Conservation (phyloP, 2,888 invertebrate species). For the Ceratothoa steindachneri region DNA sequence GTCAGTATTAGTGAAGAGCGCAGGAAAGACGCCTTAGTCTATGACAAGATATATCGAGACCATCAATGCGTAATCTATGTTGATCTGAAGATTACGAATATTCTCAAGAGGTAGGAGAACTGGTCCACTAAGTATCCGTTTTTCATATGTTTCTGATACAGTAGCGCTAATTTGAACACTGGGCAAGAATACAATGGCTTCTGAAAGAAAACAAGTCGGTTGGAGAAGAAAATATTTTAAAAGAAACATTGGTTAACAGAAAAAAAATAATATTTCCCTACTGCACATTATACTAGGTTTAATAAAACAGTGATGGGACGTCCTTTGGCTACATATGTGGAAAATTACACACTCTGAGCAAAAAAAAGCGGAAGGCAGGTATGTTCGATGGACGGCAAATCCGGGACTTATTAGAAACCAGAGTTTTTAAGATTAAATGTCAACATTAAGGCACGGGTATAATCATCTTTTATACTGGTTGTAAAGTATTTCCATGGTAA, state of each 20-base stretch:
- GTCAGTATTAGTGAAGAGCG: too few species aligned
- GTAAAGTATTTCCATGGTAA: neutral
- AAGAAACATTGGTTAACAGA: neutral
- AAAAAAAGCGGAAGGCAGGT: neutral
- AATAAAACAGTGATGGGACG: neutral
- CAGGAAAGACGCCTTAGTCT: neutral
- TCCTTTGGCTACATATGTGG: neutral
- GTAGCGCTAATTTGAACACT: neutral
- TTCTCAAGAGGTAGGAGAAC: neutral
- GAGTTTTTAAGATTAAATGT: neutral
- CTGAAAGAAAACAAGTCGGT: neutral
- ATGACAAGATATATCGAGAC: neutral
- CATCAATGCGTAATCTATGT: neutral
- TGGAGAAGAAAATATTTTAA: neutral
- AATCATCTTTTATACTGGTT: neutral
- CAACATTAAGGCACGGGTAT: neutral
- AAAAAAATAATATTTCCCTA: neutral
- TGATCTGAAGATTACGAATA: neutral
- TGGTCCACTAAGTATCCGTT: neutral
- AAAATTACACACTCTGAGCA: neutral
- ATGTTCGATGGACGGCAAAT: too few species aligned
- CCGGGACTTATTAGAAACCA: neutral
- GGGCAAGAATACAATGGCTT: neutral
- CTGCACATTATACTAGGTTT: neutral
- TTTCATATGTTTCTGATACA: neutral